These are phyloP conservation scores for Athene cunicularia DNA, from an alignment of 2,113 vertebrate genomes.

Conservation along the genomic window DNA sequence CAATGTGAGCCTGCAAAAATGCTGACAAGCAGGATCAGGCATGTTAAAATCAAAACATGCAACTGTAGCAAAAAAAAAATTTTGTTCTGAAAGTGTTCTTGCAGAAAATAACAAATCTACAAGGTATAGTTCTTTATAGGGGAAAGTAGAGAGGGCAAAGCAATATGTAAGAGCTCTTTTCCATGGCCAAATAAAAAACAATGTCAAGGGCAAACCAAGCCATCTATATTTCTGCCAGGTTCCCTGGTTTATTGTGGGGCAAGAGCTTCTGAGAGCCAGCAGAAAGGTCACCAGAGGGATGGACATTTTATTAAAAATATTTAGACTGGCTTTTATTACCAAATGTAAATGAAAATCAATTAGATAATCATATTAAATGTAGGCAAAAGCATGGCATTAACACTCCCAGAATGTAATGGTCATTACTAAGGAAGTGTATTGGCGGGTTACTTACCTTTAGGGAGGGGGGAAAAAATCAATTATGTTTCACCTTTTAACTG, in stretches of 20 bases:
- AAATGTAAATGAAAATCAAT: conserved; percentile 41
- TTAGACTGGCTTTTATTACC: conserved; percentile 23
- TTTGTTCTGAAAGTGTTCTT: neutral
- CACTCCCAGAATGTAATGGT: neutral
- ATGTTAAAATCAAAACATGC: neutral
- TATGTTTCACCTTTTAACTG: conserved; percentile 31
- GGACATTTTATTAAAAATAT: conserved; percentile 23
- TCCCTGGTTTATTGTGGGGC: neutral
- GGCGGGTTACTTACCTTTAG: neutral
- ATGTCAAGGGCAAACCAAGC: neutral
- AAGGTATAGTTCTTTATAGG: neutral
- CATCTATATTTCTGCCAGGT: neutral
- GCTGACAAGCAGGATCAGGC: neutral
- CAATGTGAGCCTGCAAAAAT: neutral
- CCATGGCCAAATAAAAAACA: neutral
- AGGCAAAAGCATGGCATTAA: neutral
- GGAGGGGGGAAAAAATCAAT: neutral
- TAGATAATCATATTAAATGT: neutral
- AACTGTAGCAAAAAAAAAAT: neutral
- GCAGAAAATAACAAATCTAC: neutral
- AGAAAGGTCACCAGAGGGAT: neutral
- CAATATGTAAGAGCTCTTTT: neutral
- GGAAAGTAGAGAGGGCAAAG: neutral
- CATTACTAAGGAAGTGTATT: neutral
- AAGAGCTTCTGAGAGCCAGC: neutral